Evolutionary conservation across 2,113 vertebrate species (phyloP).

Genomic region (Elachura formosa): DNA sequence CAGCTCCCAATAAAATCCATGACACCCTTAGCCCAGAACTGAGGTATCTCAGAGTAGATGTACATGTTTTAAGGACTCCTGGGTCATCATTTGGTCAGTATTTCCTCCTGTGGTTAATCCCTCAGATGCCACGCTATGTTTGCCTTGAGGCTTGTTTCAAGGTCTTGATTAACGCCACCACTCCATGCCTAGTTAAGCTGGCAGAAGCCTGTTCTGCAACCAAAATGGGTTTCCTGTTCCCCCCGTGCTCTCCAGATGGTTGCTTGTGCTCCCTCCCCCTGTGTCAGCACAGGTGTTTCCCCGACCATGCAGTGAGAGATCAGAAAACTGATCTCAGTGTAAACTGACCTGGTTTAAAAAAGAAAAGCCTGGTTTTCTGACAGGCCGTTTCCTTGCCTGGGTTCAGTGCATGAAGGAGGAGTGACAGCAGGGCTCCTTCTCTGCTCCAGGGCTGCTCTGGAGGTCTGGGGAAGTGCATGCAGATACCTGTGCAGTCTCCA

Average conservation of each 20-base stretch:
- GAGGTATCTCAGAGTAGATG: not conserved
- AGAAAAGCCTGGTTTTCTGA: not conserved
- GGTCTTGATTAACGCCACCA: slow-evolving; percentile 41
- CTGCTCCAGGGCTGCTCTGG: not conserved
- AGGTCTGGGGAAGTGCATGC: not conserved
- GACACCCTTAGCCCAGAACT: not conserved
- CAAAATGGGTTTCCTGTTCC: slow-evolving; percentile 50
- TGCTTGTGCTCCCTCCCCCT: not conserved
- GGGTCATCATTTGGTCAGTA: not conserved
- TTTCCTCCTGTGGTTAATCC: not conserved
- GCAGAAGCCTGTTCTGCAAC: slow-evolving; percentile 36
- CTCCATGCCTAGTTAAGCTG: slow-evolving; percentile 63
- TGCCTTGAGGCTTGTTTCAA: slow-evolving; percentile 43
- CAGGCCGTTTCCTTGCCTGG: not conserved
- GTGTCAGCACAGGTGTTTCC: slow-evolving; percentile 47
- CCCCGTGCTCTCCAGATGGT: slow-evolving; percentile 43
- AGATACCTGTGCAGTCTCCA: not conserved
- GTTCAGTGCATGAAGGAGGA: not conserved
- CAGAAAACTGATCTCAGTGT: slow-evolving; percentile 38
- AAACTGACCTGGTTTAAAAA: slow-evolving; percentile 35
- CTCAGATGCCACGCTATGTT: not conserved
- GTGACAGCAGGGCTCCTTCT: not conserved
- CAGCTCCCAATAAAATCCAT: not conserved
- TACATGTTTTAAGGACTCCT: not conserved
- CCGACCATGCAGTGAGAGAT: slow-evolving; percentile 8